Percentiles rank a stretch among this genome's conserved stretches.
phyloP scores from a whole-genome alignment of 2,797 vertebrate species.

The Spinibarbus caldwelli region DNA sequence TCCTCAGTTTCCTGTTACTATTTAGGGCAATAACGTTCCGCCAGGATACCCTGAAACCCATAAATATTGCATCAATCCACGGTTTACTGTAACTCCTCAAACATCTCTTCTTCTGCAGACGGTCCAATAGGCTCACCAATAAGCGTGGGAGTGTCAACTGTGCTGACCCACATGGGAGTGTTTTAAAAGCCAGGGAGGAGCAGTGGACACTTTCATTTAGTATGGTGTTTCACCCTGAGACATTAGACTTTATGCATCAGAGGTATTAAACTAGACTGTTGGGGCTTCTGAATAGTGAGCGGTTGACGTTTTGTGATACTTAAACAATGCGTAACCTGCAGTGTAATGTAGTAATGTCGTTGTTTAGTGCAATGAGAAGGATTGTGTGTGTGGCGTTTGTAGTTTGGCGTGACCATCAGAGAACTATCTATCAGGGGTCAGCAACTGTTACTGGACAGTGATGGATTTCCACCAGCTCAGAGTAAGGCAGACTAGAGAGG shows the following conservation, averaged over 20 bases:
- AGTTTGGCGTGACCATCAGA: conserved; percentile 40
- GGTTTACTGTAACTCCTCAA: conserved; percentile 68
- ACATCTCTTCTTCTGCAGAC: conserved; percentile 56
- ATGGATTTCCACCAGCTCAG: conserved; percentile 74
- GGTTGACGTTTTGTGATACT: conserved; percentile 28
- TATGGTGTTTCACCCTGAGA: not conserved
- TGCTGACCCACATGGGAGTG: not conserved
- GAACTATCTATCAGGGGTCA: conserved; percentile 55
- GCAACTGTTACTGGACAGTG: conserved; percentile 79
- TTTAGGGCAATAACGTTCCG: conserved; percentile 64
- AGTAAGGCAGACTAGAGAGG: conserved; percentile 68
- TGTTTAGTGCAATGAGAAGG: not conserved
- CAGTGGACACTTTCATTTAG: conserved; percentile 18
- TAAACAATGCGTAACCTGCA: not conserved
- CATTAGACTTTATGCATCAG: conserved; percentile 14
- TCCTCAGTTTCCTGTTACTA: conserved; percentile 62
- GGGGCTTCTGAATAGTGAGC: not conserved
- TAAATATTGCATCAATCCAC: conserved; percentile 70
- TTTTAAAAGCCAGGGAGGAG: not conserved
- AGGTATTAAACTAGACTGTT: conserved; percentile 12
- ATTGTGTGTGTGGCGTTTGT: conserved; percentile 11
- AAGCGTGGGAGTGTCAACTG: conserved; percentile 33
- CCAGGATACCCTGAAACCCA: conserved; percentile 54
- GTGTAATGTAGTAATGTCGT: not conserved
- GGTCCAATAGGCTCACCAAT: conserved; percentile 56